A percentile compares a stretch with the other conserved stretches of the same genome.
Conservation (phyloP, 2,797 vertebrate genomes). For the Salmo trutta region DNA sequence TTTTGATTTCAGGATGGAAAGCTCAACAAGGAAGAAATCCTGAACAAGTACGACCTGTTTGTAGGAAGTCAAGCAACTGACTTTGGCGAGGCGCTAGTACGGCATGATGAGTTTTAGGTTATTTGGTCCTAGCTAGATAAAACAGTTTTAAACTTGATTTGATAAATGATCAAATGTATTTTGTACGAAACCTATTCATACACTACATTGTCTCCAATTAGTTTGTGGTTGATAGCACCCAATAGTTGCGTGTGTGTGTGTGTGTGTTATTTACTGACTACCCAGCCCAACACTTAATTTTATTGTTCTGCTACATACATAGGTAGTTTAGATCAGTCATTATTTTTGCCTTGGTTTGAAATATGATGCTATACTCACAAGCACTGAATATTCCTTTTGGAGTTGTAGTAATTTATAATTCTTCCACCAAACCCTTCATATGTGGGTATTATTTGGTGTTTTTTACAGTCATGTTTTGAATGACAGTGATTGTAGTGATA, state of each 20-base stretch:
- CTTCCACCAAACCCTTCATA: neutral
- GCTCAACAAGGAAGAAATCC: constrained; percentile 85
- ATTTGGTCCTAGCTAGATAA: constrained; percentile 18
- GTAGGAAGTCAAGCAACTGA: constrained; percentile 95
- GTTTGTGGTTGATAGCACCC: constrained; percentile 47
- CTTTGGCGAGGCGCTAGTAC: constrained; percentile 88
- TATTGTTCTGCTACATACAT: neutral
- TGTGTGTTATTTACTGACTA: constrained; percentile 4
- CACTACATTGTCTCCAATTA: constrained; percentile 62
- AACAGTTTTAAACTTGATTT: constrained; percentile 46
- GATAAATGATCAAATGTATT: constrained; percentile 78
- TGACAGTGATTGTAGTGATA: neutral
- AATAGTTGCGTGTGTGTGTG: constrained; percentile 11
- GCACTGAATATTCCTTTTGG: neutral
- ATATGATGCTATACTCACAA: constrained; percentile 11
- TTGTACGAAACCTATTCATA: constrained; percentile 66
- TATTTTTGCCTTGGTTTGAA: neutral
- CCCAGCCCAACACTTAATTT: neutral
- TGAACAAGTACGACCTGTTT: constrained; percentile 89
- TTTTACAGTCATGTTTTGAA: constrained; percentile 2
- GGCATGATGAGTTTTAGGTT: constrained; percentile 88
- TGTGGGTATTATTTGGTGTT: neutral
- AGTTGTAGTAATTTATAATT: neutral
- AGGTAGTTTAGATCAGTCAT: neutral
- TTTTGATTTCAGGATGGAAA: constrained; percentile 81